Evolutionary conservation across 2,888 invertebrate genomes (phyloP), one percentile per base, ranked within the genome.

Genomic region (Apamea sordens): DNA sequence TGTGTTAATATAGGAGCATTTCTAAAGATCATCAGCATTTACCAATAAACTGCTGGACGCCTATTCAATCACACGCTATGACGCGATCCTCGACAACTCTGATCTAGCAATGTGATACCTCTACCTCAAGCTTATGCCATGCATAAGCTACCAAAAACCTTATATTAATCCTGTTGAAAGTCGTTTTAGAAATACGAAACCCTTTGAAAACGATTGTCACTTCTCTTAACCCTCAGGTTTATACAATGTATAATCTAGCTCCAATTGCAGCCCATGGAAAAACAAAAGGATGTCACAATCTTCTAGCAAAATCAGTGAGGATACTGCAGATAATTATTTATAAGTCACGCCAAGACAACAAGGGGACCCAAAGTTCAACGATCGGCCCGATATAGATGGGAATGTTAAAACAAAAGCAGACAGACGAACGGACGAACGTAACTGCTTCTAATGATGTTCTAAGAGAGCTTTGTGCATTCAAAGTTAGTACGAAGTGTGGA

Each of bases 371-470:
- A 80, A 89, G 91, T 91, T 92, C 92, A 92, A 90, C 77, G 92
- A 81, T 83, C 92, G 89, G 53, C 86, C 88, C 79, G 86, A 91
- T 90, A 87, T 92, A 92, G 92, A 90, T 72, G 80, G 84, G 89
- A 89, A 90, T 86, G 82, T 83, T 68, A 80, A 85, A 89, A 90
- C 88, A 86, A 89, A 88, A 91, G 83, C 80, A 88, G 88, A 86
- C 78, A 80, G 85, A 86, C 81, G 73, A 61, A 82, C 79, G 56
- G 68, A 80, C 85, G 64, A 41, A 64, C 81, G 67, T 74, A 77
- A 85, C 82, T 82, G 81, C 77, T 83, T 74, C 84, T 89, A 89
- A 87, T 87, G 84, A 85, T 83, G 59, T 47, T 86, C 76, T 84
- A 78, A 81, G 61, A 65, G 67, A 68, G 59, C 41, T 78, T 59